Evolutionary conservation across 2,113 vertebrate species (phyloP).

Genomic region (Tetrao urogallus): DNA sequence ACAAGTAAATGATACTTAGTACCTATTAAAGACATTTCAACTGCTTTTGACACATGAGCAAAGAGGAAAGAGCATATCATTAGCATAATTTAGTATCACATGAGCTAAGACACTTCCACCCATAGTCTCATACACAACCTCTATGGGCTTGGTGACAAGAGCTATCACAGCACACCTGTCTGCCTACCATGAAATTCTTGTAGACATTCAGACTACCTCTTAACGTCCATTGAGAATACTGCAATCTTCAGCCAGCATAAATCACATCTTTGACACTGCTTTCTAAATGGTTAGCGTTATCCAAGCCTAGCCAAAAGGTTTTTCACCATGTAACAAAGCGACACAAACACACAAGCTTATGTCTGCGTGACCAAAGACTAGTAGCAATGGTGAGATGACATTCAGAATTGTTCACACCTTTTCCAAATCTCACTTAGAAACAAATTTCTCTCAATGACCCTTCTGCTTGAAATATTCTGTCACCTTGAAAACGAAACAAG

Average conservation of each 20-base stretch:
- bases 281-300: accelerated
- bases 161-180: neutral
- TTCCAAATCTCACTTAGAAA: neutral
- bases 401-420: neutral
- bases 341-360: neutral
- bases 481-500: neutral
- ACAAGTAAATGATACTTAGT: neutral
- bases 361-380: neutral
- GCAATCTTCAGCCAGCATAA: neutral
- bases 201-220: neutral
- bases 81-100: neutral
- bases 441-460: neutral
- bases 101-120: neutral
- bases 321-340: neutral
- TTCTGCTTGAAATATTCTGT: neutral
- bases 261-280: neutral
- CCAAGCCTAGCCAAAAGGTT: neutral
- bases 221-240: neutral
- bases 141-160: neutral
- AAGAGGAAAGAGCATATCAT: neutral
- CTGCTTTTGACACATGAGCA: neutral
- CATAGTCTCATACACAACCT: neutral
- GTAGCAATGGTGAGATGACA: neutral
- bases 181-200: neutral
- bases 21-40: neutral